Evolutionary conservation across 1,140 invertebrate species (phyloP), one percentile per base, ranked within the genome.

Genomic region (Aphaenogaster floridana): DNA sequence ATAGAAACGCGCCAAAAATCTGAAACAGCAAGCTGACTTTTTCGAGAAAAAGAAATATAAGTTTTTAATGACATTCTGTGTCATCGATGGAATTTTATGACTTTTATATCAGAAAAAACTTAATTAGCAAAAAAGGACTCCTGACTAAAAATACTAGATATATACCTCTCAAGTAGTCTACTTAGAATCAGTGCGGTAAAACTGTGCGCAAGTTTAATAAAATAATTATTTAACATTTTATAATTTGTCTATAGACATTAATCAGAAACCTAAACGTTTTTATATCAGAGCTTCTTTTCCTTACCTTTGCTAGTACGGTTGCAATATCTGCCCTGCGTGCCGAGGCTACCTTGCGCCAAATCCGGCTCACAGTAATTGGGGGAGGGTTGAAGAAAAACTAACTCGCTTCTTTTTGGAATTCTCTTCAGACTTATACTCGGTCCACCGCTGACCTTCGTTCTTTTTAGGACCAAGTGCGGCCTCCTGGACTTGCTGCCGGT

Each of bases 311-410:
- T 98, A 2, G 97, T 98, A 66, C 97, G 96, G 94, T 99, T 99
- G 94, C 99, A 99, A 69, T 96, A 96, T 87, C 99, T 96, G 9
- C 98, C 98, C 68, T 96, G 96, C 0, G 98, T 99, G 15, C 99
- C 99, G 13, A 98, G 95, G 2, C 98, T 98, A 0, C 98, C 98
- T 9, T 96, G 95, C 3, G 96, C 95, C 28, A 97, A 92, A 94
- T 99, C 97, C 17, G 96, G 96, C 92, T 99, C 97, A 94, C 99
- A 99, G 94, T 99, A 99, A 93, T 99, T 98, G 0, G 99, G 99
- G 34, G 98, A 99, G 42, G 97, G 95, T 93, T 99, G 97, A 88
- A 99, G 95, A 95, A 97, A 99, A 21, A 99, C 98, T 85, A 99
- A 96, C 93, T 99, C 98, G 83, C 97, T 96, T 93, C 97, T 97